Conservation (phyloP, 2,888 invertebrate species). For the Euphydryas editha region DNA sequence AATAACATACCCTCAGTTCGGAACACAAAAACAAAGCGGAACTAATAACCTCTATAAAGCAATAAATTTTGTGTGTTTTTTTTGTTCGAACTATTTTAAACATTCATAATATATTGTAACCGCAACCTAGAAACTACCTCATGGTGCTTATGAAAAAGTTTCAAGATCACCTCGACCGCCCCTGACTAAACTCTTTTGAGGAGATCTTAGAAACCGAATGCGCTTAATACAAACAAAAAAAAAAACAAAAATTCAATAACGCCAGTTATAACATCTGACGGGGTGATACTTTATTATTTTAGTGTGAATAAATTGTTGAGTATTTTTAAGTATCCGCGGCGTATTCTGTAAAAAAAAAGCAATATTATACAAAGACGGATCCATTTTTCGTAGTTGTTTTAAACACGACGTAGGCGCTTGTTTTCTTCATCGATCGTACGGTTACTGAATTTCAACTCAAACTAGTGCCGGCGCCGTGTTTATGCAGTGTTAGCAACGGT, state of each 20-base stretch:
- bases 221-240: slow-evolving; percentile 6
- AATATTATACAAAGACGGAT: slow-evolving; percentile 4
- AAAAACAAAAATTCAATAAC: neutral
- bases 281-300: neutral
- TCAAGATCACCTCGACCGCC: slow-evolving; percentile 12
- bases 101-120: slow-evolving; percentile 30
- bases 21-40: slow-evolving; percentile 18
- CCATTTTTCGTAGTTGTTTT: slow-evolving; percentile 12
- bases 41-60: slow-evolving; percentile 34
- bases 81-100: slow-evolving; percentile 22
- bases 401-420: slow-evolving; percentile 20
- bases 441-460: neutral
- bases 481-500: slow-evolving; percentile 9
- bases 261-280: neutral
- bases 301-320: neutral
- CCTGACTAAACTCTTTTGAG: neutral
- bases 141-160: slow-evolving; percentile 25
- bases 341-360: neutral
- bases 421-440: neutral
- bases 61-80: slow-evolving; percentile 37
- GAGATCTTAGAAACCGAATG: slow-evolving; percentile 15
- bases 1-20: slow-evolving; percentile 1
- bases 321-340: neutral
- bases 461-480: slow-evolving; percentile 18
- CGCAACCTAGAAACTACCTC: slow-evolving; percentile 42